Percentiles rank a stretch among this genome's conserved stretches.
phyloP scores from a whole-genome alignment of 2,888 invertebrate species.

The Thereva nobilitata region DNA sequence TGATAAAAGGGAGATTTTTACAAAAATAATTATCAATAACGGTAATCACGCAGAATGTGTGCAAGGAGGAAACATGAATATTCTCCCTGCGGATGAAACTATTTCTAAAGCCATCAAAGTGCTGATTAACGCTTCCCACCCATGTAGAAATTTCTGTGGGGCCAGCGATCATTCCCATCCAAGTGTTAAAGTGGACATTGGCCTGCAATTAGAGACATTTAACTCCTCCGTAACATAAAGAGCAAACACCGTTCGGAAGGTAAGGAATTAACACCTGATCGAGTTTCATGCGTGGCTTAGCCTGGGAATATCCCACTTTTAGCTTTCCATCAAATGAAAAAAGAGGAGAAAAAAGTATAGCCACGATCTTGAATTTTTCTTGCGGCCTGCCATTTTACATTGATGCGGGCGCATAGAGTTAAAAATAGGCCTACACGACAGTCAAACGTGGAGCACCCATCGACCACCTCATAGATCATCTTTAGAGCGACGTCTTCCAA shows the following conservation, averaged over 20 bases:
- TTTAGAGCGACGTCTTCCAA: slow-evolving; percentile 3
- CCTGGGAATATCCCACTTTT: neutral
- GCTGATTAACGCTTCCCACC: no score
- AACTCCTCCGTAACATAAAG: slow-evolving; percentile 27
- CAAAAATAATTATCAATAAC: no score
- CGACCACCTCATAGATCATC: slow-evolving; percentile 29
- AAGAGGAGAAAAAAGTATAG: neutral
- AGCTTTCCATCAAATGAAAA: neutral
- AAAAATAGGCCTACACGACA: slow-evolving; percentile 18
- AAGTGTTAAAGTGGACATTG: slow-evolving; percentile 37
- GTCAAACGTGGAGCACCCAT: neutral
- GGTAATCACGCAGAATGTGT: no score
- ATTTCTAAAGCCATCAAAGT: no score
- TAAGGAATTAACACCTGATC: slow-evolving; percentile 37
- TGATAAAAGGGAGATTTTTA: no score
- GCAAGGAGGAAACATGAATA: no score
- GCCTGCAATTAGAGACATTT: slow-evolving; percentile 37
- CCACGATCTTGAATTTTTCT: slow-evolving; percentile 23
- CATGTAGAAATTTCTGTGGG: no score
- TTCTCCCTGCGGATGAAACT: no score
- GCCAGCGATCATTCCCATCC: no score
- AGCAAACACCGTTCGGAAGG: slow-evolving; percentile 31
- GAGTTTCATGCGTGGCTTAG: slow-evolving; percentile 18
- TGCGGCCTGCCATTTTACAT: slow-evolving; percentile 6
- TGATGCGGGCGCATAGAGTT: slow-evolving; percentile 13